Evolutionary conservation across 2,113 vertebrate genomes (phyloP).

Genomic region (Xyrauchen texanus): DNA sequence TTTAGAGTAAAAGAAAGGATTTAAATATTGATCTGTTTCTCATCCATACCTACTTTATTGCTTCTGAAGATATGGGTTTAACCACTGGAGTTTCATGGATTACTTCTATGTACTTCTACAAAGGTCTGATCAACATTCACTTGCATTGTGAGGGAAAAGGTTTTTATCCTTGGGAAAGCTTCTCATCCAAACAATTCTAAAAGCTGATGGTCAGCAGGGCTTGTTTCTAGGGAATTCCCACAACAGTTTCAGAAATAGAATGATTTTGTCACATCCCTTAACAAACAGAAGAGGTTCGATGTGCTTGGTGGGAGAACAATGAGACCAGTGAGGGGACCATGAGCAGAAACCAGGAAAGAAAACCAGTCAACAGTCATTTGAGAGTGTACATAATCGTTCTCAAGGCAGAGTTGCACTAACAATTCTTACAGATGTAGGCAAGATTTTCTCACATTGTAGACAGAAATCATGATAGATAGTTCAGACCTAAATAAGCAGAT

Average conservation of each 20-base stretch:
- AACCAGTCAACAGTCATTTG: too few species aligned
- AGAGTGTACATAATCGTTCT: not conserved
- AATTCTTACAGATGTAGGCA: not conserved
- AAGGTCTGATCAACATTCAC: too few species aligned
- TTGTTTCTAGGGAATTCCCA: slow-evolving; percentile 38
- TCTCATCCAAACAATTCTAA: not conserved
- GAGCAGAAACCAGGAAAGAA: too few species aligned
- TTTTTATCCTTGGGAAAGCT: slow-evolving; percentile 28
- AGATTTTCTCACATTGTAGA: too few species aligned
- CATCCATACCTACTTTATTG: too few species aligned
- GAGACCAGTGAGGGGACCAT: not conserved
- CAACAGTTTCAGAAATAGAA: slow-evolving; percentile 21
- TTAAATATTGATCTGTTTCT: too few species aligned
- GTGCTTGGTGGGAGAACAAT: slow-evolving; percentile 21
- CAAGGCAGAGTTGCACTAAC: not conserved
- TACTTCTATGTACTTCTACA: too few species aligned
- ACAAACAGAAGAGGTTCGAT: slow-evolving; percentile 7
- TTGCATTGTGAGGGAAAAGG: not conserved
- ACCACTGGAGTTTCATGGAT: too few species aligned
- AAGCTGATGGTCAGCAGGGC: not conserved
- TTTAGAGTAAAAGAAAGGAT: too few species aligned
- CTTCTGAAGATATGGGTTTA: too few species aligned
- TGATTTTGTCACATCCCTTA: slow-evolving; percentile 15
- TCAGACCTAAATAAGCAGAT: not conserved
- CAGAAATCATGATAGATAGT: not conserved